phyloP scores from a whole-genome alignment of 2,888 invertebrate species.

The Eueremaeus valkanovi region DNA sequence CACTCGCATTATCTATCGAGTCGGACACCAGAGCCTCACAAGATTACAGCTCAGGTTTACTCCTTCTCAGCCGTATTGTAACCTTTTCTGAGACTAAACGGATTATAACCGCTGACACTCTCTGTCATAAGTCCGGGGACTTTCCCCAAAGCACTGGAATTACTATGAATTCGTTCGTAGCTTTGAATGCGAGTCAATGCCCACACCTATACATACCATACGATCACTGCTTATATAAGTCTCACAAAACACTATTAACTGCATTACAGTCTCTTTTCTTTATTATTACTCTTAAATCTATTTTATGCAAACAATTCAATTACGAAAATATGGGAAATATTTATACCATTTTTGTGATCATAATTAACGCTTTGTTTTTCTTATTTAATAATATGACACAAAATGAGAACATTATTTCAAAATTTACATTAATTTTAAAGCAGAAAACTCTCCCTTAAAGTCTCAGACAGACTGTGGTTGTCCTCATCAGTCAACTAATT shows the following conservation, averaged over 20 bases:
- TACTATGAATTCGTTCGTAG: conserved; percentile 28
- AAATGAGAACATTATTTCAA: too few species aligned
- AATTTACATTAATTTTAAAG: too few species aligned
- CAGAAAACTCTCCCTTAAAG: too few species aligned
- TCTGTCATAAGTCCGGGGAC: conserved; percentile 29
- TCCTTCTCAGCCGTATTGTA: conserved; percentile 13
- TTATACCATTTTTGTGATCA: too few species aligned
- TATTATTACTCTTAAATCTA: too few species aligned
- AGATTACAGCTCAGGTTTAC: conserved; percentile 16
- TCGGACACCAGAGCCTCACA: not conserved
- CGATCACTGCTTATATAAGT: not conserved
- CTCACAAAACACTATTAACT: not conserved
- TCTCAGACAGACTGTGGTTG: too few species aligned
- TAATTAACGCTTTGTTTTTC: too few species aligned
- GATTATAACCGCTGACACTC: conserved; percentile 18
- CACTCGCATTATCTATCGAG: conserved; percentile 27
- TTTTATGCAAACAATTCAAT: too few species aligned
- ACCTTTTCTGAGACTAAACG: not conserved
- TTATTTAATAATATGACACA: too few species aligned
- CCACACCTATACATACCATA: not conserved
- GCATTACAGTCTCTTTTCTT: conserved; percentile 5
- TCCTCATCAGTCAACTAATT: too few species aligned
- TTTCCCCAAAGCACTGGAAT: conserved; percentile 35
- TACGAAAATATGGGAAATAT: too few species aligned
- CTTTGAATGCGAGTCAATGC: conserved; percentile 24